phyloP scores from a whole-genome alignment of 1,140 invertebrate species.

The Ceratosolen fusciceps region DNA sequence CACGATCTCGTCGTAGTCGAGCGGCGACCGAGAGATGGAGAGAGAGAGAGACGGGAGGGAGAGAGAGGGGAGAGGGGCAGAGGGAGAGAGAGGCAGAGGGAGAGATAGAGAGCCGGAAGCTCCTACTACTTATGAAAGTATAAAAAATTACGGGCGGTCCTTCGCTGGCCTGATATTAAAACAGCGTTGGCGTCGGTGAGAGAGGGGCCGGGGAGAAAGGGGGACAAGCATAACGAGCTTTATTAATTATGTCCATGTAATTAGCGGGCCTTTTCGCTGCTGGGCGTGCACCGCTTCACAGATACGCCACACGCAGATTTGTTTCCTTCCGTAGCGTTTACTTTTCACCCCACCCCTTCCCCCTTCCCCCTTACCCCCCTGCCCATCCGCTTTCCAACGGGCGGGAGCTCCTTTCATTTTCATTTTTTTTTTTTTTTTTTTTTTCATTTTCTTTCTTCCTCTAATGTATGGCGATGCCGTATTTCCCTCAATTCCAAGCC shows the following conservation, averaged over 20 bases:
- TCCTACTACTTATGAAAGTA: conserved; percentile 21
- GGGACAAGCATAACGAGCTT: conserved; percentile 43
- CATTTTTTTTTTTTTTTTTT: neutral
- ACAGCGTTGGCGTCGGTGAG: neutral
- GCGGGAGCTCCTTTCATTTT: no score
- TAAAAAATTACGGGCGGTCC: conserved; percentile 34
- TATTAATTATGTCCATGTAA: conserved; percentile 61
- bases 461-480: neutral
- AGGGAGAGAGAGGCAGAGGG: neutral
- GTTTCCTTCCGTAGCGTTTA: neutral
- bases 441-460: neutral
- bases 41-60: neutral
- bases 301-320: conserved; percentile 18
- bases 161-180: conserved; percentile 28
- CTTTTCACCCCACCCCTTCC: neutral
- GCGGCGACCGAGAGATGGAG: neutral
- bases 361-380: conserved; percentile 27
- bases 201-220: neutral
- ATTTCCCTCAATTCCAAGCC: neutral
- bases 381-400: no score
- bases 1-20: neutral
- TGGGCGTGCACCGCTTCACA: conserved; percentile 17
- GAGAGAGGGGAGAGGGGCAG: neutral
- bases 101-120: no score
- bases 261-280: conserved; percentile 53